A percentile compares a stretch with the other conserved stretches of the same genome.
These are phyloP conservation scores for Psilanteris sp. DNA, from an alignment of 1,140 invertebrate species.

Conservation along the genomic window DNA sequence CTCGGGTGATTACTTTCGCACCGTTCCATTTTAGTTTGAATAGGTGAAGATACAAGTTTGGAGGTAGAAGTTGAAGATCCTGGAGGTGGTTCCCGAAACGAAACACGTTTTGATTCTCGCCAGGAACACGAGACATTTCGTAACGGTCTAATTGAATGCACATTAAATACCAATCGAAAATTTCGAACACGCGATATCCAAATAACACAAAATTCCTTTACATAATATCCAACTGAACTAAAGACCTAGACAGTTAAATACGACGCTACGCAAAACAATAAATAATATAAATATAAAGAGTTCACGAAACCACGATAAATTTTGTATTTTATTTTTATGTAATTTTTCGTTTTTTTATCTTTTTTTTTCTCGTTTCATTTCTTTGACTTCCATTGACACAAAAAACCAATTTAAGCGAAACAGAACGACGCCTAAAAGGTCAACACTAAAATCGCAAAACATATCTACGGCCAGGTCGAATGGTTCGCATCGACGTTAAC, in stretches of 20 bases:
- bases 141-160: conserved; percentile 25
- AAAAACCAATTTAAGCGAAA: conserved; percentile 11
- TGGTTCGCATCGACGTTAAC: conserved; percentile 13
- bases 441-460: conserved; percentile 19
- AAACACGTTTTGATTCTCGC: conserved; percentile 34
- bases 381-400: no score
- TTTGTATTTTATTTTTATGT: conserved; percentile 1
- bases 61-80: conserved; percentile 58
- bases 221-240: conserved; percentile 18
- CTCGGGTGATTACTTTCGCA: conserved; percentile 26
- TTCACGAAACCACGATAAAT: conserved; percentile 19
- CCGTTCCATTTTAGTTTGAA: conserved; percentile 2
- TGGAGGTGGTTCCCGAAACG: conserved; percentile 41
- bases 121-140: conserved; percentile 42
- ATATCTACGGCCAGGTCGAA: conserved; percentile 26
- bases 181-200: conserved; percentile 38
- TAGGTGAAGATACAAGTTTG: conserved; percentile 54
- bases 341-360: conserved; percentile 7
- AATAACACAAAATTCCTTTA: conserved; percentile 31
- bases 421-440: conserved; percentile 13
- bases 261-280: conserved; percentile 32
- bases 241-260: conserved; percentile 19
- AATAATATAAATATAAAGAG: conserved; percentile 40
- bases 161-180: conserved; percentile 43
- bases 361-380: no score